These are phyloP conservation scores for Tanytarsus gracilentus DNA, from an alignment of 2,888 invertebrate species.

Conservation along the genomic window DNA sequence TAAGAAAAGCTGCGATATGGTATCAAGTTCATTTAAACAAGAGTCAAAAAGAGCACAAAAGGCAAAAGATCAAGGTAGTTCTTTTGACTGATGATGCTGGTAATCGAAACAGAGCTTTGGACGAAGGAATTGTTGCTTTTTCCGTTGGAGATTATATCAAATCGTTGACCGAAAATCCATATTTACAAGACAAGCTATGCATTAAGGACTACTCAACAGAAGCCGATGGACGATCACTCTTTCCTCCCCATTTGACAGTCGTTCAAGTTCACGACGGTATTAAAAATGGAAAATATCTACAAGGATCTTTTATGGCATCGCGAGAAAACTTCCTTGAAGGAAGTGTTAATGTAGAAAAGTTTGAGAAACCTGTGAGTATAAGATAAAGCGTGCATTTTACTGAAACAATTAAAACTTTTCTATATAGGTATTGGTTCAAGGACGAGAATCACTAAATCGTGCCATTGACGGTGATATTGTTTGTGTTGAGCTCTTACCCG, in stretches of 20 bases:
- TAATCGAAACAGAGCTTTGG: slow-evolving; percentile 62
- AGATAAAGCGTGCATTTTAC: slow-evolving; percentile 25
- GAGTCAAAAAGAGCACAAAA: slow-evolving; percentile 33
- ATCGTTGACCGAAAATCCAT: slow-evolving; percentile 55
- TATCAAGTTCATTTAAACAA: slow-evolving; percentile 63
- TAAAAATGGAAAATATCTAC: slow-evolving; percentile 61
- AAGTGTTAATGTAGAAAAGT: slow-evolving; percentile 66
- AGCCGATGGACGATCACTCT: slow-evolving; percentile 55
- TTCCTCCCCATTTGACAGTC: slow-evolving; percentile 75
- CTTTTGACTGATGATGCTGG: slow-evolving; percentile 76
- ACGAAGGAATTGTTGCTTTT: slow-evolving; percentile 59
- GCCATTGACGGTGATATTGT: slow-evolving; percentile 92
- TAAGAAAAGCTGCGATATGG: slow-evolving; percentile 72
- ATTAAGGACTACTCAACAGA: slow-evolving; percentile 55
- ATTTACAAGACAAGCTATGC: slow-evolving; percentile 74
- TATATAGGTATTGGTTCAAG: slow-evolving; percentile 69
- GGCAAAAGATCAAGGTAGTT: slow-evolving; percentile 52
- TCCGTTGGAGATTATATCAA: slow-evolving; percentile 70
- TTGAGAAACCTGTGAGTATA: slow-evolving; percentile 64
- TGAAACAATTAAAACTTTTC: slow-evolving; percentile 28
- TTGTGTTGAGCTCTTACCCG: slow-evolving; percentile 78
- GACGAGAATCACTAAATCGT: slow-evolving; percentile 76
- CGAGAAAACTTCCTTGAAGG: slow-evolving; percentile 93
- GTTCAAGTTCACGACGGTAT: slow-evolving; percentile 71
- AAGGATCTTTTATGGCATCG: slow-evolving; percentile 77